A percentile compares a stretch with the other conserved stretches of the same genome.
phyloP scores from a whole-genome alignment of 2,797 vertebrate species.

The Danio albolineatus region DNA sequence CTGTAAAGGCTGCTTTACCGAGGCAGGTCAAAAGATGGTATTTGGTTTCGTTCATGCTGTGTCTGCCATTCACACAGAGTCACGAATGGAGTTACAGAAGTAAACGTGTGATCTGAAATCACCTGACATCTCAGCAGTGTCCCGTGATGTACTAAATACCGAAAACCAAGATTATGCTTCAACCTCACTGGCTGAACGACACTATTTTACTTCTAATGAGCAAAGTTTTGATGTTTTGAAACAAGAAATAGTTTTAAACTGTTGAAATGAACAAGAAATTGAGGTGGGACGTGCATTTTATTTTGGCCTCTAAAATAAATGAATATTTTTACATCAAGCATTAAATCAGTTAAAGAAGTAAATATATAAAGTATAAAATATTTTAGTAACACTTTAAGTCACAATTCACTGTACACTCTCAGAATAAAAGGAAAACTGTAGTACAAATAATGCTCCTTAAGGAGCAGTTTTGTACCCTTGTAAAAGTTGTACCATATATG shows the following conservation, averaged over 20 bases:
- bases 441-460: too few species aligned
- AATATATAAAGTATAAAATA: too few species aligned
- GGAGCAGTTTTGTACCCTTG: too few species aligned
- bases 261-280: too few species aligned
- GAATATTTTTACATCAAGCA: background rate
- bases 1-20: conserved; percentile 37
- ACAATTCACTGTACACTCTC: too few species aligned
- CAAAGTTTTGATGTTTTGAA: background rate
- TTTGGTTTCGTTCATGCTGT: conserved; percentile 42
- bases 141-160: background rate
- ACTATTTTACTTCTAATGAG: background rate
- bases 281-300: background rate
- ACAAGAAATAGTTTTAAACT: too few species aligned
- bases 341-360: too few species aligned
- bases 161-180: background rate
- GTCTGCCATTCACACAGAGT: conserved; percentile 45
- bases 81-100: conserved; percentile 19
- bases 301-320: background rate
- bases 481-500: too few species aligned
- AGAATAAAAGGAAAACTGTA: too few species aligned
- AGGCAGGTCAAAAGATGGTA: conserved; percentile 25
- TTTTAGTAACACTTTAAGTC: too few species aligned
- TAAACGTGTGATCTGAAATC: conserved; percentile 39
- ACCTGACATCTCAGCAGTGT: conserved; percentile 14
- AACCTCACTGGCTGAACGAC: background rate